phyloP scores from a whole-genome alignment of 2,113 vertebrate genomes.

The Syrmaticus mikado region DNA sequence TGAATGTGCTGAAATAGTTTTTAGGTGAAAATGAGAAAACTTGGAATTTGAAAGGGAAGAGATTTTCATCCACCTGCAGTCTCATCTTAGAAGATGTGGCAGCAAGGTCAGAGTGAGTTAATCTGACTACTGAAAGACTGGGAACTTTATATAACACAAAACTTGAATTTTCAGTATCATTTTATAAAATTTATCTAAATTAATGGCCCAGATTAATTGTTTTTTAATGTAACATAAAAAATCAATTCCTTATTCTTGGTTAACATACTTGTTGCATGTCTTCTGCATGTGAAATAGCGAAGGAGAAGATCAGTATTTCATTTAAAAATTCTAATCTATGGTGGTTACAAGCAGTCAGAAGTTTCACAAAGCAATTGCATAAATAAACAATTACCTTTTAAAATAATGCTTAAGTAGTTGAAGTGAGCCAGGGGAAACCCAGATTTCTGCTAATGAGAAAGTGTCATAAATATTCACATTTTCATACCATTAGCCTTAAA shows the following conservation, averaged over 20 bases:
- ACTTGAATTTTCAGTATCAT: background rate
- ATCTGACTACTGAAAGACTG: background rate
- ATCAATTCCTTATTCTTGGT: background rate
- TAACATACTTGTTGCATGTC: background rate
- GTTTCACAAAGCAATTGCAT: conserved; percentile 42
- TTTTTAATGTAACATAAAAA: background rate
- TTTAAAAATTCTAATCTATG: background rate
- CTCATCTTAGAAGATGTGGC: background rate
- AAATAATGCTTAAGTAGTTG: conserved; percentile 53
- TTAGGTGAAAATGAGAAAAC: background rate
- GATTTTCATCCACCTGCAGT: background rate
- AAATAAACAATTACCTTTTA: conserved; percentile 65
- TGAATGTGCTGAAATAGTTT: background rate
- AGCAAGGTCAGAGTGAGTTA: background rate
- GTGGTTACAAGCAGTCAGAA: conserved; percentile 7
- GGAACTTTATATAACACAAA: background rate
- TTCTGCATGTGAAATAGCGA: background rate
- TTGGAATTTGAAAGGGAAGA: background rate
- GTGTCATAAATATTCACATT: conserved; percentile 69
- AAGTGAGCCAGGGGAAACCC: conserved; percentile 44
- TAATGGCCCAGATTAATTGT: background rate
- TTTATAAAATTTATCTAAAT: background rate
- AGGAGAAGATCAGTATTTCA: background rate
- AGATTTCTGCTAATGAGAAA: conserved; percentile 46
- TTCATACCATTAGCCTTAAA: conserved; percentile 49